These are phyloP conservation scores for Magallana gigas DNA, from an alignment of 1,140 invertebrate genomes.

Conservation along the genomic window DNA sequence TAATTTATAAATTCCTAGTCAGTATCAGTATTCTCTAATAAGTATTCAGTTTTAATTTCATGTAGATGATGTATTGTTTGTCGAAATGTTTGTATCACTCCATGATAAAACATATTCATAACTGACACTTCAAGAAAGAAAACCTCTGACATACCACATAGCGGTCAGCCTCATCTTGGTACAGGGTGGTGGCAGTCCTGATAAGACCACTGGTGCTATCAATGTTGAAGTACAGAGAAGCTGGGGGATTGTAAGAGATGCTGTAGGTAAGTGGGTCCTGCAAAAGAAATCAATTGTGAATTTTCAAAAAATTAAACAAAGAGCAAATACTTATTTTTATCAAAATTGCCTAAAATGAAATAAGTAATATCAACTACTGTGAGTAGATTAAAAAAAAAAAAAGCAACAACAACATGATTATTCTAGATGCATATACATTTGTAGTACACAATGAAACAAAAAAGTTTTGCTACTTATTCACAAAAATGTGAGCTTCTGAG, in stretches of 20 bases:
- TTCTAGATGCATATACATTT: not conserved
- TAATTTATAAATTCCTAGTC: not conserved
- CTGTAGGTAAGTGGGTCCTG: slow-evolving; percentile 61
- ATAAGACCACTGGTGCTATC: slow-evolving; percentile 56
- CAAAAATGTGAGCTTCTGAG: not conserved
- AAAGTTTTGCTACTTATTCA: not conserved
- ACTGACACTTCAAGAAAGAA: not conserved
- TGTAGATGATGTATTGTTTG: no score
- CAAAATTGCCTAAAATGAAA: no score
- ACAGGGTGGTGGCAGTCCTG: slow-evolving; percentile 43
- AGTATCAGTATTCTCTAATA: no score
- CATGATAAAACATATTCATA: not conserved
- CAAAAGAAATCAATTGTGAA: slow-evolving; percentile 7
- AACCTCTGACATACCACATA: slow-evolving; percentile 55
- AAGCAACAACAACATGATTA: no score
- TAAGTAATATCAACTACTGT: no score
- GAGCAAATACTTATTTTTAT: not conserved
- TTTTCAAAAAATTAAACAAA: no score
- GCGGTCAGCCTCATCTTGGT: slow-evolving; percentile 47
- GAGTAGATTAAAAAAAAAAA: no score
- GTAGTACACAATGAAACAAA: not conserved
- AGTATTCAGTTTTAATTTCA: no score
- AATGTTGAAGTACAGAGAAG: slow-evolving; percentile 64
- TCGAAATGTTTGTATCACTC: not conserved
- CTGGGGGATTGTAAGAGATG: slow-evolving; percentile 49